These are phyloP conservation scores for Atethmia centrago DNA, from an alignment of 2,888 invertebrate species.

Conservation along the genomic window DNA sequence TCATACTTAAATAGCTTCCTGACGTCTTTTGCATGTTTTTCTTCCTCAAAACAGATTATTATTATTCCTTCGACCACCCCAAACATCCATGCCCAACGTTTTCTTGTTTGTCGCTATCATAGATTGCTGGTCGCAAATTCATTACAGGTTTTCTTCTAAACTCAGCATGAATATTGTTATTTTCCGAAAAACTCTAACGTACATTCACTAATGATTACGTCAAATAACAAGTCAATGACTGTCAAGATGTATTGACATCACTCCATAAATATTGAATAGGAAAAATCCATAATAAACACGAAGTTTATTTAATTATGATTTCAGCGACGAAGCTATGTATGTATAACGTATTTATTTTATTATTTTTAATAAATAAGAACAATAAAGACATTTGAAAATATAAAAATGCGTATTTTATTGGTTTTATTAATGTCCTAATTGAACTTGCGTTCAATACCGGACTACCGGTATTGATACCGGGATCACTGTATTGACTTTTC, in stretches of 20 bases:
- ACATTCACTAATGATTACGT: conserved; percentile 1
- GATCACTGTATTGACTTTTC: too few species aligned
- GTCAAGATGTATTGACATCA: not conserved
- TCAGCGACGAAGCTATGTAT: conserved; percentile 13
- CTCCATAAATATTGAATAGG: conserved; percentile 1
- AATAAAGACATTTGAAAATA: too few species aligned
- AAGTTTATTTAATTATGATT: not conserved
- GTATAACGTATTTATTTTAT: too few species aligned
- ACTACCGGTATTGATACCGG: too few species aligned
- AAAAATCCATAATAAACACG: conserved; percentile 1
- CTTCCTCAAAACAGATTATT: not conserved
- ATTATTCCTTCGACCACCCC: not conserved
- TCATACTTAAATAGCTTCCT: too few species aligned
- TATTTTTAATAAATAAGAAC: too few species aligned
- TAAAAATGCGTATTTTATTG: too few species aligned
- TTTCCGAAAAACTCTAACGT: not conserved
- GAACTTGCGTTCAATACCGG: too few species aligned
- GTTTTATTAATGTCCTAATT: too few species aligned
- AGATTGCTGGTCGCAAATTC: not conserved
- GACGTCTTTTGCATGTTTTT: not conserved
- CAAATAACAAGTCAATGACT: conserved; percentile 18
- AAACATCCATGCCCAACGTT: not conserved
- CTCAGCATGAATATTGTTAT: not conserved
- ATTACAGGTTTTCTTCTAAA: not conserved
- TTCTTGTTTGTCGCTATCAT: not conserved